These are phyloP conservation scores for Threskiornis aethiopicus DNA, from an alignment of 2,797 vertebrate species.

Conservation along the genomic window DNA sequence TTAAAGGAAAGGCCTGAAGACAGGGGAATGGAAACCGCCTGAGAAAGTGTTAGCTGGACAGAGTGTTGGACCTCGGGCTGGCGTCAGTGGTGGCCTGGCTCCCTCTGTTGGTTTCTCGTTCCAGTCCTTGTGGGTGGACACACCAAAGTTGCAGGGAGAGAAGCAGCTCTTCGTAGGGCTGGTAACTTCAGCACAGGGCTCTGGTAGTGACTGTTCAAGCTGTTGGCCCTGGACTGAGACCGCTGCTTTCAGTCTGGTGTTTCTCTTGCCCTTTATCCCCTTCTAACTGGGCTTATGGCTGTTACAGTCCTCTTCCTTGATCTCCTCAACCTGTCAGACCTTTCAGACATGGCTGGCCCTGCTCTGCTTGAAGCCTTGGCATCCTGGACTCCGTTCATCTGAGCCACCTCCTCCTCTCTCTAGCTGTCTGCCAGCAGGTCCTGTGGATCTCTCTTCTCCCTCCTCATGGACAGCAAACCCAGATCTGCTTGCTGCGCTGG, in stretches of 20 bases:
- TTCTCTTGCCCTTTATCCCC: neutral
- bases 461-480: neutral
- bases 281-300: neutral
- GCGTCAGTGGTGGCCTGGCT: neutral
- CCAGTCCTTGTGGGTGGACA: neutral
- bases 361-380: neutral
- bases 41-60: neutral
- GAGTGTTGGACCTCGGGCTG: rapidly evolving
- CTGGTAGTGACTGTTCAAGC: neutral
- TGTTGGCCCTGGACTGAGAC: neutral
- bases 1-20: neutral
- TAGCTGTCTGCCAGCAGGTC: neutral
- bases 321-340: neutral
- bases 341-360: neutral
- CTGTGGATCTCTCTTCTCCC: neutral
- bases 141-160: neutral
- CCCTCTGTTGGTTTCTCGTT: slow-evolving; percentile 7
- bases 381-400: neutral
- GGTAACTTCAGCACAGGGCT: neutral
- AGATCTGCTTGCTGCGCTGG: neutral
- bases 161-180: neutral
- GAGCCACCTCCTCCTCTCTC: neutral
- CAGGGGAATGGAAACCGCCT: neutral
- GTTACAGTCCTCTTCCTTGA: neutral
- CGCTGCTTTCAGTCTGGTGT: neutral